Percentiles rank a stretch among this genome's conserved stretches.
Evolutionary conservation across 2,113 vertebrate species (phyloP).

Genomic region (Cochlearius cochlearius): DNA sequence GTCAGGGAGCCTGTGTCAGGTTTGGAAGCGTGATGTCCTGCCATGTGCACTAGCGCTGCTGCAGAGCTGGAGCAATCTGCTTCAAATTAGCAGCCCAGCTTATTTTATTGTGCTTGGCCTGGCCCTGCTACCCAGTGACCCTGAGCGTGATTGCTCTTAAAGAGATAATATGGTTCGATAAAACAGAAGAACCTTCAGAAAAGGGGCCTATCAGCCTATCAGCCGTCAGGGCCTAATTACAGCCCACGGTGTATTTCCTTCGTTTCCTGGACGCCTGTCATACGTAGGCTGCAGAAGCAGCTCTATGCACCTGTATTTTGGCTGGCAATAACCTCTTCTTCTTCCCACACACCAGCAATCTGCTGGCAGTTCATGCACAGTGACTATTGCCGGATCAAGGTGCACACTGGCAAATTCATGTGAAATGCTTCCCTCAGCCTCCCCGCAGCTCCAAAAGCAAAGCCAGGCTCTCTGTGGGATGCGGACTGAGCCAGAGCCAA

Average conservation of each 20-base stretch:
- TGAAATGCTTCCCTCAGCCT: not conserved
- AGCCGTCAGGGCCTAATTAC: not conserved
- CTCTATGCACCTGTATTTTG: slow-evolving; percentile 34
- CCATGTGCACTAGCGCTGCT: not conserved
- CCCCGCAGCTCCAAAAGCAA: not conserved
- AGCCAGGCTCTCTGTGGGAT: not conserved
- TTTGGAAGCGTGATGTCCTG: slow-evolving; percentile 24
- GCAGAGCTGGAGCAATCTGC: not conserved
- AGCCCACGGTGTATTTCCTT: not conserved
- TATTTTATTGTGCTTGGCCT: slow-evolving; percentile 44
- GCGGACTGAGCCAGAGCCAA: not conserved
- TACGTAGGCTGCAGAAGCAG: not conserved
- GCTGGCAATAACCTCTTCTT: not conserved
- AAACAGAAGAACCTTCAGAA: not conserved
- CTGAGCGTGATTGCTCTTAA: not conserved
- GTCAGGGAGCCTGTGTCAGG: not conserved
- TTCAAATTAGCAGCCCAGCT: not conserved
- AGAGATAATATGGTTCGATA: not conserved
- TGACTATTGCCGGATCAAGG: not conserved
- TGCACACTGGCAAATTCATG: not conserved
- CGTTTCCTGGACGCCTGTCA: not conserved
- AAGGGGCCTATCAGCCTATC: not conserved
- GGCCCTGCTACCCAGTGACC: not conserved
- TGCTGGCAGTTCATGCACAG: not conserved
- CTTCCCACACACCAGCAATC: not conserved